These are phyloP conservation scores for Apotomis capreana DNA, from an alignment of 2,888 invertebrate species.

Conservation along the genomic window DNA sequence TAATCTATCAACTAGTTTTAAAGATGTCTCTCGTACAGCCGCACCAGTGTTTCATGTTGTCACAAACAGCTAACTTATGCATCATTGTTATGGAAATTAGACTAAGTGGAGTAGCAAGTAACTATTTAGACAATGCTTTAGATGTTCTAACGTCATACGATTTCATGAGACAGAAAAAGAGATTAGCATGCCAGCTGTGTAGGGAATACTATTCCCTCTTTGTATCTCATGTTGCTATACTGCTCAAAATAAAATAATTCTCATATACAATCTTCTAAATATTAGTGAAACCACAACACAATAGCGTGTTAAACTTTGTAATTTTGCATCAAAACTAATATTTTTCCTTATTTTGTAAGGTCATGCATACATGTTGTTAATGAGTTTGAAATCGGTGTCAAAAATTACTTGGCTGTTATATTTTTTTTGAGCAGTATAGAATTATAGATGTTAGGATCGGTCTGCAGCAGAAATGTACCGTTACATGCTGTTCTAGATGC, in stretches of 20 bases:
- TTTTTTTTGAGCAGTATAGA: too few relatives aligned
- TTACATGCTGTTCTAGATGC: conserved; percentile 15
- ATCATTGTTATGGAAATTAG: conserved; percentile 22
- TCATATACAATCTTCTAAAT: too few relatives aligned
- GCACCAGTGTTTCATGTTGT: conserved; percentile 12
- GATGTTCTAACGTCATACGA: conserved; percentile 13
- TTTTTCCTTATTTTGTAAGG: too few relatives aligned
- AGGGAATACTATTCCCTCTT: conserved; percentile 8
- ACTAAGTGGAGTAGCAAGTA: conserved; percentile 28
- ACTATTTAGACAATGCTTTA: conserved; percentile 23
- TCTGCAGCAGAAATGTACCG: not conserved
- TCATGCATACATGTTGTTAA: too few relatives aligned
- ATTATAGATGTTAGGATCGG: not conserved
- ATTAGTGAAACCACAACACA: too few relatives aligned
- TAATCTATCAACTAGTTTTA: conserved; percentile 27
- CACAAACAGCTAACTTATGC: conserved; percentile 29
- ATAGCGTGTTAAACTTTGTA: too few relatives aligned
- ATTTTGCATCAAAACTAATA: too few relatives aligned
- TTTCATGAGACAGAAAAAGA: conserved; percentile 19
- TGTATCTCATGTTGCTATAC: not conserved
- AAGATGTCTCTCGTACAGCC: not conserved
- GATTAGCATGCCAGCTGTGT: conserved; percentile 16
- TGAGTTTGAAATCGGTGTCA: too few relatives aligned
- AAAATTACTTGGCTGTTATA: too few relatives aligned
- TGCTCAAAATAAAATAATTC: too few relatives aligned